These are phyloP conservation scores for Ips nitidus DNA, from an alignment of 1,140 invertebrate genomes.

Conservation along the genomic window DNA sequence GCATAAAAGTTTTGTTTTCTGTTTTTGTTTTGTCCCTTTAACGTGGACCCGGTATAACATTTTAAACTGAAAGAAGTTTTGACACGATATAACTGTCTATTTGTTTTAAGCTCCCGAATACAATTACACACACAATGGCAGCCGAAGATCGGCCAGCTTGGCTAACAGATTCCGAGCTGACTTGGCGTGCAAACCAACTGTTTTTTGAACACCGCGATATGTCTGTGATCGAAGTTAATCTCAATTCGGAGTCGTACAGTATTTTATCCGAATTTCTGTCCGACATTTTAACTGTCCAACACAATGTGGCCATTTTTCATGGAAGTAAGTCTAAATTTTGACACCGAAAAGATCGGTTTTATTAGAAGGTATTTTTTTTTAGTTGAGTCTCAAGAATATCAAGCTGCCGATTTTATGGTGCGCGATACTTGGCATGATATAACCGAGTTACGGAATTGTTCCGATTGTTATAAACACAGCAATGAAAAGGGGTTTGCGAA, in stretches of 20 bases:
- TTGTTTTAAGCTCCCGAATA: constrained; percentile 48
- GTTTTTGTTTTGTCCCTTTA: too few species aligned
- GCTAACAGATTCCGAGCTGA: constrained; percentile 54
- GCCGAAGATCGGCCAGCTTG: constrained; percentile 48
- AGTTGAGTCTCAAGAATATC: constrained; percentile 55
- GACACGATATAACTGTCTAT: neutral
- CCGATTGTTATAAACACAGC: constrained; percentile 71
- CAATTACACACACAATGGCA: constrained; percentile 49
- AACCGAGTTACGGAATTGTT: constrained; percentile 68
- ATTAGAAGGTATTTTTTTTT: constrained; percentile 23
- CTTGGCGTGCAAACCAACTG: constrained; percentile 56
- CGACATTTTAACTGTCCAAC: constrained; percentile 65
- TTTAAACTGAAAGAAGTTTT: constrained; percentile 3
- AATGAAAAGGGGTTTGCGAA: constrained; percentile 65
- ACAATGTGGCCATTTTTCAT: constrained; percentile 68
- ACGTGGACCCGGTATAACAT: neutral
- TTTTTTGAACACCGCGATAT: constrained; percentile 52
- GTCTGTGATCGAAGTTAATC: constrained; percentile 50
- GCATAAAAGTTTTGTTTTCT: neutral
- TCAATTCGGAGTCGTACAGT: constrained; percentile 53
- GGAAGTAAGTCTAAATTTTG: constrained; percentile 55
- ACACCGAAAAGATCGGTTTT: constrained; percentile 1
- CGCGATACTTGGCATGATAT: constrained; percentile 68
- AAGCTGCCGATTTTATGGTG: constrained; percentile 62
- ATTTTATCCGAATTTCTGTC: constrained; percentile 64